Evolutionary conservation across 2,888 invertebrate genomes (phyloP), one percentile per base, ranked within the genome.

Genomic region (Frankliniella fusca): DNA sequence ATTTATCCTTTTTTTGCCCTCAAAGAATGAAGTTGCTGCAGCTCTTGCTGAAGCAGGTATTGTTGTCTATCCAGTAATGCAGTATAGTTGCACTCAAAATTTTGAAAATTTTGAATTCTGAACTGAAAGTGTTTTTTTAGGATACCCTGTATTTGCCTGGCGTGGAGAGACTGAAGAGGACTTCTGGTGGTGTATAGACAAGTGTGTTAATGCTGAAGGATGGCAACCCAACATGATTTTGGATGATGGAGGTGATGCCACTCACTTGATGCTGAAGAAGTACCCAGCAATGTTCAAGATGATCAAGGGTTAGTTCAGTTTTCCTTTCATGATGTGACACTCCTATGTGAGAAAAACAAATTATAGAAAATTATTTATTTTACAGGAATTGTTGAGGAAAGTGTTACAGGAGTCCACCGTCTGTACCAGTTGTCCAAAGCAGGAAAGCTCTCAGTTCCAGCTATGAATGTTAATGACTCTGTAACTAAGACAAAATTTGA

Each of bases 111-210:
- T 83, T 11, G 27, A 81, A 18, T n/a, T 48, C 49, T 82, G 80
- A 81, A 80, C 1, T 7, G 3, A n/a, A n/a, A n/a, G 3, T 1
- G 80, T 80, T 65, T 79, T 82, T 84, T 10, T 84, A 88, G 90
- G 90, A 18, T 95, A 93, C 87, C 93, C 97, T 2, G 93, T 98
- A 84, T 98, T 97, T 90, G 97, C 98, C 18, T 98, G 98, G 98
- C 94, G 97, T 82, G 97, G 97, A 0, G 97, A 98, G 88, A 96
- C 96, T 10, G 98, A 98, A 88, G 98, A 98, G 87, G 98, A 98
- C 86, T 98, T 98, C 89, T 98, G 98, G 98, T 98, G 98, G 98
- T 97, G 97, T 87, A 98, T 98, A 86, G 98, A 98, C 89, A 95
- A 95, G 87, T 97, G 98, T 88, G 94, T 98, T 3, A 95, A 95